Evolutionary conservation across 2,888 invertebrate genomes (phyloP), one percentile per base, ranked within the genome.

Genomic region (Dione juno): DNA sequence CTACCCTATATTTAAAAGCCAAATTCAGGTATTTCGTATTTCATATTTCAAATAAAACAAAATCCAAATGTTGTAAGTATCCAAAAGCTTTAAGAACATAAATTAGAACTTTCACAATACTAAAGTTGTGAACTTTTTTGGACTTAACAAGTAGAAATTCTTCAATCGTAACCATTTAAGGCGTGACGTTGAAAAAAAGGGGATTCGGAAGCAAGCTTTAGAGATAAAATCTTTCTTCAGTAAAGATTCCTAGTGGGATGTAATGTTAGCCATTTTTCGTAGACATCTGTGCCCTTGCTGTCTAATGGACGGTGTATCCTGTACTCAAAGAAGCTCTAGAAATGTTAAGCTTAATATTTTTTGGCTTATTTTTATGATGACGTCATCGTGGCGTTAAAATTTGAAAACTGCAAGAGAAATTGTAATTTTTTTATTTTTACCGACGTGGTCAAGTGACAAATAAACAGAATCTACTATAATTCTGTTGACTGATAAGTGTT

Each of bases 181-280:
- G 35, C 66, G 40, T 66, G 43, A 66, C 66, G 66, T 54, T 54
- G 43, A 54, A 43, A 66, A 40, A 66, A 66, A 54, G 52, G 37
- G 41, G 40, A 64, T 64, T 64, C 52, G 40, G 64, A 64, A 64
- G 68, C 57, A 52, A 63, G 63, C 53, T 63, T 66, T 40, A 59
- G 35, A 68, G 70, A 73, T 71, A 66, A 71, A 61, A 69, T 28
- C 57, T 59, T 66, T 68, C 54, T 66, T 64, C 50, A 52, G 63
- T 58, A 37, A 61, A 61, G 61, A 52, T 54, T 63, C 54, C 48
- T 66, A 50, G 67, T 41, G 59, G 50, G 59, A 54, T 48, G 70
- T 70, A 70, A 70, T 53, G 61, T 61, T 54, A 13, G 66, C 21
- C 54, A 70, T 70, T 66, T 45, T 59, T 70, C 59, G 52, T 61